Percentiles rank a stretch among this genome's conserved stretches.
phyloP scores from a whole-genome alignment of 2,888 invertebrate species.

The Chrysolina haemoptera region DNA sequence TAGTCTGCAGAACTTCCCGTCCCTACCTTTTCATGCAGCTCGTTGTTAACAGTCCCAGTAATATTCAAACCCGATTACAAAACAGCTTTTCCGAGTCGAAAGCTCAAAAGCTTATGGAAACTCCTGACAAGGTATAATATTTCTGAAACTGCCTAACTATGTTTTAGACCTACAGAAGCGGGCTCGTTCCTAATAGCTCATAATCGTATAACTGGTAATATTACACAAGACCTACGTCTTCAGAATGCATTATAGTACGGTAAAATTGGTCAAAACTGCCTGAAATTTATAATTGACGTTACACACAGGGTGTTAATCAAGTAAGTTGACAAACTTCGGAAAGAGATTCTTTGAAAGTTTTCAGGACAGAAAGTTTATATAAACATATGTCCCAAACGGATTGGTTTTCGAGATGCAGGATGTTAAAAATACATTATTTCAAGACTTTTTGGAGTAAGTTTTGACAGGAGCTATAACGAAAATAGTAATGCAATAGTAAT shows the following conservation, averaged over 20 bases:
- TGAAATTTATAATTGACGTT: too few relatives aligned
- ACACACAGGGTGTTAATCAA: too few relatives aligned
- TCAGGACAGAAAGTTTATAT: too few relatives aligned
- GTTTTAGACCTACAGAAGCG: constrained; percentile 1
- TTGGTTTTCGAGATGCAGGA: too few relatives aligned
- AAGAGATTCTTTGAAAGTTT: too few relatives aligned
- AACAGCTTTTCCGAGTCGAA: constrained; percentile 25
- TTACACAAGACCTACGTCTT: neutral
- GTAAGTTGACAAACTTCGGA: too few relatives aligned
- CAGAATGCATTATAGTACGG: neutral
- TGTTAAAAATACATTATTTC: too few relatives aligned
- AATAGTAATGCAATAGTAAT: too few relatives aligned
- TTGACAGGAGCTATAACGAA: too few relatives aligned
- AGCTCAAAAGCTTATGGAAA: constrained; percentile 38
- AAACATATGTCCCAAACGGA: too few relatives aligned
- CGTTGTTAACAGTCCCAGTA: constrained; percentile 14
- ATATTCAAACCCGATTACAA: constrained; percentile 9
- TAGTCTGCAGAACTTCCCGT: neutral
- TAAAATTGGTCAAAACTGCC: neutral
- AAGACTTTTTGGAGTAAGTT: too few relatives aligned
- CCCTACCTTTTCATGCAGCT: constrained; percentile 9
- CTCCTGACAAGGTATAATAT: constrained; percentile 36
- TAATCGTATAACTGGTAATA: constrained; percentile 22
- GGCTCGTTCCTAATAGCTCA: constrained; percentile 27
- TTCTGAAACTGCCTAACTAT: constrained; percentile 33